Percentiles rank a stretch among this genome's conserved stretches.
These are phyloP conservation scores for Brienomyrus longianalis DNA, from an alignment of 2,113 vertebrate genomes.

Conservation along the genomic window DNA sequence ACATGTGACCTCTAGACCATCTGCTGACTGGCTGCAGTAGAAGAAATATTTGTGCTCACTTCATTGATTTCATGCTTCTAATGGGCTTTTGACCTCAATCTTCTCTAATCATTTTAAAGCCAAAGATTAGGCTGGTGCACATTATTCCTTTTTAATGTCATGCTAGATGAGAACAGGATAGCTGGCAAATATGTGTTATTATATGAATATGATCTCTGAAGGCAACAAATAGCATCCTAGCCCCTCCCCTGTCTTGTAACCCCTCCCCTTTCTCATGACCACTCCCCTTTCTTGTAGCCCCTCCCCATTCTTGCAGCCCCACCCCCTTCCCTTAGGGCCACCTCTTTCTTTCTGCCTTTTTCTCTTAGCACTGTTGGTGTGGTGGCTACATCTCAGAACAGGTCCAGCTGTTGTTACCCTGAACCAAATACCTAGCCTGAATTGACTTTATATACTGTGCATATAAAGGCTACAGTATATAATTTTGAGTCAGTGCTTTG, in stretches of 20 bases:
- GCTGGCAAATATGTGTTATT: background rate
- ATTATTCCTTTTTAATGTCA: slow-evolving; percentile 53
- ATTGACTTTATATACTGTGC: background rate
- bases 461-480: background rate
- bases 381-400: background rate
- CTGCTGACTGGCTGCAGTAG: slow-evolving; percentile 36
- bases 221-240: background rate
- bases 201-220: background rate
- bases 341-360: background rate
- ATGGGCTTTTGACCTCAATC: slow-evolving; percentile 69
- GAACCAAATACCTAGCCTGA: background rate
- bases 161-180: slow-evolving; percentile 11
- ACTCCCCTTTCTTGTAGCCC: no score
- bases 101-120: slow-evolving; percentile 54
- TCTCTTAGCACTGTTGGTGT: background rate
- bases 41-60: slow-evolving; percentile 26
- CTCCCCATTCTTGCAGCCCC: background rate
- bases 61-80: slow-evolving; percentile 51
- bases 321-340: background rate
- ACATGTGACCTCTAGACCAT: slow-evolving; percentile 33
- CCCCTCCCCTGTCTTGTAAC: background rate
- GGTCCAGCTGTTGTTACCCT: background rate
- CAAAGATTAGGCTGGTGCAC: slow-evolving; percentile 54
- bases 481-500: background rate
- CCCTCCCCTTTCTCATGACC: no score